Evolutionary conservation across 2,797 vertebrate genomes (phyloP), one percentile per base, ranked within the genome.

Genomic region (Coreius guichenoti): DNA sequence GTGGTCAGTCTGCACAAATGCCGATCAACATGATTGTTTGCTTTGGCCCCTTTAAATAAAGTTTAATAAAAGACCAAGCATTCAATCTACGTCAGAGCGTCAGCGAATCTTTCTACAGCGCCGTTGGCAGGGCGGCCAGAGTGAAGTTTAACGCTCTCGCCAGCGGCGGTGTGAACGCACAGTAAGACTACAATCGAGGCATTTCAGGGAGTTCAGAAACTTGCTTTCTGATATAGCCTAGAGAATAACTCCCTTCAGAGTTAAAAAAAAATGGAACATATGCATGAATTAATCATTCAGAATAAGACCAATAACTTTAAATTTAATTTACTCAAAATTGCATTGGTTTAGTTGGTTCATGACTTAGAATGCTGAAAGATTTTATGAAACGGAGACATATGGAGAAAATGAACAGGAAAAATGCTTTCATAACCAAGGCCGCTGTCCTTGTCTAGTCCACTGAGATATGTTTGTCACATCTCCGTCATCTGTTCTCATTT

Each of bases 401-500:
- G 11, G 14, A 58, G 1, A 56, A 70, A 39, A 29, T 23, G 8
- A 33, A 47, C n/a, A 45, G 21, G 33, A 73, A 49, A 65, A 26
- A 80, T 33, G 19, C 43, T 29, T 43, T 14, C 56, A 43, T 1
- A 78, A 26, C 56, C 36, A 49, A 47, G 39, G 58, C 39, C 5
- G 1, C 31, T 33, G 43, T 83, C 81, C 43, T 75, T 67, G 43
- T 65, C 56, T 26, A 65, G 21, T 33, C 29, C 16, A 26, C 45
- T 36, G 81, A 36, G 36, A 75, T 29, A 26, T 26, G 21, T 75
- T 51, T 26, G 21, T 39, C 70, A 33, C 33, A 75, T 63, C 70
- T 65, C 43, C 9, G 2, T 83, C 58, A 51, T 51, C 39, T 63
- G 36, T 82, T 82, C 36, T 82, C 19, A 47, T 74, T 73, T 47